Conservation (phyloP, 2,888 invertebrate genomes). For the Podabrus alpinus region DNA sequence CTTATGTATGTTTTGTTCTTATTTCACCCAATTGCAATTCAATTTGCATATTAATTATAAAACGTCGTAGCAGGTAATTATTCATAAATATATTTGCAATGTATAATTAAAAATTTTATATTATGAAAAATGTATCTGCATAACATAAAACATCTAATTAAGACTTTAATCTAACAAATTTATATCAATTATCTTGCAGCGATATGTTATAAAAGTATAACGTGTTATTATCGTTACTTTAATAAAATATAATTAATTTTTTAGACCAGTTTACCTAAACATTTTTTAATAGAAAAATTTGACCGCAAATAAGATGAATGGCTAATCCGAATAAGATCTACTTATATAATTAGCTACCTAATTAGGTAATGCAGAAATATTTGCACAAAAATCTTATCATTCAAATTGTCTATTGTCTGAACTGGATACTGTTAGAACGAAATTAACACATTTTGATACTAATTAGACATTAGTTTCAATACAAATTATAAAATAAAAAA, state of each 20-base stretch:
- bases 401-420: background rate
- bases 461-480: background rate
- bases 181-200: background rate
- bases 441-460: background rate
- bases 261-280: background rate
- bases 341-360: background rate
- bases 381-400: background rate
- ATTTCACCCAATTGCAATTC: background rate
- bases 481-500: constrained; percentile 3
- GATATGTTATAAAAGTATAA: background rate
- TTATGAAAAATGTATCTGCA: background rate
- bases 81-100: background rate
- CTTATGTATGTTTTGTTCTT: background rate
- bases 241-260: background rate
- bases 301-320: background rate
- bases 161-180: background rate
- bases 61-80: background rate
- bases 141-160: background rate
- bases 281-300: background rate
- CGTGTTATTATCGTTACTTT: background rate
- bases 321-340: background rate
- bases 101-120: background rate
- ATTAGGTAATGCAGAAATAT: background rate
- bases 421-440: background rate
- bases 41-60: background rate